Evolutionary conservation across 2,113 vertebrate genomes (phyloP).

Genomic region (Ammodytes dubius): DNA sequence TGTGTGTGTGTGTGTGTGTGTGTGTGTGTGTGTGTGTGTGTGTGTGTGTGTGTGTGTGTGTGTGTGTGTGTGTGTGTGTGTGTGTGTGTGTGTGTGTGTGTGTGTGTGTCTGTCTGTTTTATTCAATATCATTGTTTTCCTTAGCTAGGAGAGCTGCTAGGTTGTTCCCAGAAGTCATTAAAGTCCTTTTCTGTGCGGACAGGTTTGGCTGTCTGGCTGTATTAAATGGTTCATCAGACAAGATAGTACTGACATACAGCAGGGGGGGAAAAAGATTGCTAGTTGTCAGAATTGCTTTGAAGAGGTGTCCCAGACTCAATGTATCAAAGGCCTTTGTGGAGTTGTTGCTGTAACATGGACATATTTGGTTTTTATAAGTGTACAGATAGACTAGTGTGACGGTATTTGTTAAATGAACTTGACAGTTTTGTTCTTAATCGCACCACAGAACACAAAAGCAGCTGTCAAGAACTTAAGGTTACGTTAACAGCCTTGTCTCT

Average conservation of each 20-base stretch:
- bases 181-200: constrained; percentile 56
- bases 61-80: constrained; percentile 21
- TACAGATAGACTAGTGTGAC: not conserved
- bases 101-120: constrained; percentile 21
- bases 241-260: constrained; percentile 41
- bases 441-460: not conserved
- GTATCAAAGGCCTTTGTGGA: constrained; percentile 13
- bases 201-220: constrained; percentile 62
- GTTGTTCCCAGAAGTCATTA: constrained; percentile 59
- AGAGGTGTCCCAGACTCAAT: constrained; percentile 49
- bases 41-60: constrained; percentile 15
- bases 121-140: constrained; percentile 45
- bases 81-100: constrained; percentile 16
- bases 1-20: constrained; percentile 6
- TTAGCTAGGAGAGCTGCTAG: constrained; percentile 46
- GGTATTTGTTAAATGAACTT: not conserved
- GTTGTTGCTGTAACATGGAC: not conserved
- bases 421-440: not conserved
- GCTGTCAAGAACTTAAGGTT: not conserved
- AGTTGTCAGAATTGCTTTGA: constrained; percentile 65
- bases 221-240: constrained; percentile 66
- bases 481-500: too few relatives aligned
- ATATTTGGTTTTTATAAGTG: constrained; percentile 5
- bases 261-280: constrained; percentile 44
- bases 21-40: constrained; percentile 25